A percentile compares a stretch with the other conserved stretches of the same genome.
phyloP scores from a whole-genome alignment of 1,140 invertebrate genomes.

The Holcopasites calliopsidis region DNA sequence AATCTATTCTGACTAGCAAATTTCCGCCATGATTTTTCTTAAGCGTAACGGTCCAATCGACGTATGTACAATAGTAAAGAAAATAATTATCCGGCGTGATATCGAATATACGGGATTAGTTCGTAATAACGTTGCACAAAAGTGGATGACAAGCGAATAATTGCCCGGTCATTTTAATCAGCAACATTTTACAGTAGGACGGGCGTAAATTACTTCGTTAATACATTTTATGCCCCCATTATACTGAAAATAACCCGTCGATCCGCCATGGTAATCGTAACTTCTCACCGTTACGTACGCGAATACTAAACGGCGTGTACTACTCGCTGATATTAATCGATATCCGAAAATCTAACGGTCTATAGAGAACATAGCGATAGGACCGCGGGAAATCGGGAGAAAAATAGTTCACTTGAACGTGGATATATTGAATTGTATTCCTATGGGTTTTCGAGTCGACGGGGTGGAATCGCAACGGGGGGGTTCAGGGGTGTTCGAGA shows the following conservation, averaged over 20 bases:
- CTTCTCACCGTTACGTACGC: too few species aligned
- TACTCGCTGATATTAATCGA: not conserved
- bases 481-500: constrained; percentile 49
- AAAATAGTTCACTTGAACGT: constrained; percentile 53
- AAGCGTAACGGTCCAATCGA: not conserved
- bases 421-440: constrained; percentile 73
- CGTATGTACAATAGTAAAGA: not conserved
- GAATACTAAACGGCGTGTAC: too few species aligned
- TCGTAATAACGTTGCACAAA: constrained; percentile 5
- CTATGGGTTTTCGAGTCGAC: constrained; percentile 57
- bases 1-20: not conserved
- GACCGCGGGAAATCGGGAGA: constrained; percentile 28
- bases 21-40: not conserved
- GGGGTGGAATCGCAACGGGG: constrained; percentile 55
- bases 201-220: constrained; percentile 7
- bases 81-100: not conserved
- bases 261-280: not conserved
- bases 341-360: too few species aligned
- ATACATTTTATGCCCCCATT: constrained; percentile 23
- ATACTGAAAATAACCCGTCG: not conserved
- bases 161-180: constrained; percentile 28
- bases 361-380: not conserved
- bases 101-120: constrained; percentile 5
- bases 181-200: not conserved
- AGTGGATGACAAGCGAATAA: constrained; percentile 20